A percentile compares a stretch with the other conserved stretches of the same genome.
These are phyloP conservation scores for Ptilonorhynchus violaceus DNA, from an alignment of 2,113 vertebrate genomes.

Conservation along the genomic window DNA sequence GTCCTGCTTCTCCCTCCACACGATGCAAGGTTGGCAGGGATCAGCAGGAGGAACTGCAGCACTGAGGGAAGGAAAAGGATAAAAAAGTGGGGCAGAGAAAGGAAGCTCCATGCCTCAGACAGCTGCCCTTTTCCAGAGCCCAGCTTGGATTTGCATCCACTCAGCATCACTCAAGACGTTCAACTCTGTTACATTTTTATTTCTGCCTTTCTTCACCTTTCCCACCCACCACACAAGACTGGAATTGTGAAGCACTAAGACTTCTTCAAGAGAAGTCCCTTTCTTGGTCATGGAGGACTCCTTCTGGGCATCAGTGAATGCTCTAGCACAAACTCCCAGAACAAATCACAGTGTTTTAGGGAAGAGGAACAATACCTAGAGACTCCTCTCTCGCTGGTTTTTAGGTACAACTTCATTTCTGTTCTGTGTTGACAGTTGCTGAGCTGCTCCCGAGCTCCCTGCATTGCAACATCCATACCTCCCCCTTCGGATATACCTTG, in stretches of 20 bases:
- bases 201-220: not conserved
- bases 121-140: not conserved
- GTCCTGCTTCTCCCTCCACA: not conserved
- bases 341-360: not conserved
- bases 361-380: not conserved
- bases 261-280: not conserved
- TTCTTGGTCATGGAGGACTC: not conserved
- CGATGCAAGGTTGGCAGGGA: not conserved
- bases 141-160: not conserved
- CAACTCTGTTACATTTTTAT: not conserved
- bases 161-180: not conserved
- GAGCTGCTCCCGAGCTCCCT: not conserved
- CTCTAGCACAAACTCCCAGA: not conserved
- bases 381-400: not conserved
- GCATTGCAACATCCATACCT: not conserved
- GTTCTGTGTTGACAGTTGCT: not conserved
- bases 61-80: not conserved
- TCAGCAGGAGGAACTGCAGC: not conserved
- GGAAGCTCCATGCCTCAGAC: not conserved
- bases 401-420: constrained; percentile 2
- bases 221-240: not conserved
- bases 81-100: not conserved
- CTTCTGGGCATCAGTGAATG: not conserved
- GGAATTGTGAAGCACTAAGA: not conserved
- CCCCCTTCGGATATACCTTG: constrained; percentile 17